Conservation (phyloP, 2,888 invertebrate species). For the Chironomus tentans region DNA sequence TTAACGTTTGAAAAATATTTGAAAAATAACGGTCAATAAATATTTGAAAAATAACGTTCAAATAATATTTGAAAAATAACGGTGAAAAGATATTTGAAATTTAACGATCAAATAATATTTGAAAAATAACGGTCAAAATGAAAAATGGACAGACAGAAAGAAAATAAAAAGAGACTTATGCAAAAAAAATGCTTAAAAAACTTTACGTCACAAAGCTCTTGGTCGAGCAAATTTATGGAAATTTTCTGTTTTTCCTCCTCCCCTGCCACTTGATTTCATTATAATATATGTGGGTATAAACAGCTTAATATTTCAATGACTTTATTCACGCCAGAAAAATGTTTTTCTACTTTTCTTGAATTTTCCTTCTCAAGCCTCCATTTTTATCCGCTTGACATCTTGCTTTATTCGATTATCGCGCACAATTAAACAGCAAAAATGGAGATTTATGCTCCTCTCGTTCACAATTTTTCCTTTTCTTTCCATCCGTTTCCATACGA, state of each 20-base stretch:
- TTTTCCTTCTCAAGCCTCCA: neutral
- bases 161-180: too few species aligned
- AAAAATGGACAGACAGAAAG: too few species aligned
- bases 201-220: neutral
- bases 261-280: neutral
- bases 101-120: too few species aligned
- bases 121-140: too few species aligned
- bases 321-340: slow-evolving; percentile 4
- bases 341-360: neutral
- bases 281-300: neutral
- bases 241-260: neutral
- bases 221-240: neutral
- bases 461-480: neutral
- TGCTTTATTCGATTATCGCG: slow-evolving; percentile 20
- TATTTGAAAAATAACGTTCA: too few species aligned
- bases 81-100: too few species aligned
- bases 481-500: neutral
- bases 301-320: slow-evolving; percentile 11
- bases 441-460: slow-evolving; percentile 16
- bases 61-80: too few species aligned
- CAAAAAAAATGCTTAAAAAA: neutral
- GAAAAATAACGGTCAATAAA: too few species aligned
- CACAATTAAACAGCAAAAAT: slow-evolving; percentile 22
- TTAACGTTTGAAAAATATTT: too few species aligned
- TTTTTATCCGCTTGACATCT: slow-evolving; percentile 13